Percentiles rank a stretch among this genome's conserved stretches.
Conservation (phyloP, 2,797 vertebrate genomes). For the Pseudocheirus occidentalis region DNA sequence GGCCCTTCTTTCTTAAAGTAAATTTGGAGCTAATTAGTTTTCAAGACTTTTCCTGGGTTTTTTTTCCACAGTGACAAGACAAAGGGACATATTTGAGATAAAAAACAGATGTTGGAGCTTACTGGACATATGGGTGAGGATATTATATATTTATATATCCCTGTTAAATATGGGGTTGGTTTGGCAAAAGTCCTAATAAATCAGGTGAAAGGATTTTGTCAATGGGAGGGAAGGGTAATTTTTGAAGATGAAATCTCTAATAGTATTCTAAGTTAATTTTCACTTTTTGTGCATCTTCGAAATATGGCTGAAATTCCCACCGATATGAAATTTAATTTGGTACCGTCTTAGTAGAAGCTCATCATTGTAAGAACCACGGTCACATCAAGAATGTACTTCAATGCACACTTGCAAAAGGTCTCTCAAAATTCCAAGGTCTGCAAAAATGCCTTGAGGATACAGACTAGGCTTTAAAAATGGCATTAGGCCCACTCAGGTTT, state of each 20-base stretch:
- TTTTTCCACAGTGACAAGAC: constrained; percentile 70
- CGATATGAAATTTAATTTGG: background rate
- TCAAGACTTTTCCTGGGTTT: constrained; percentile 75
- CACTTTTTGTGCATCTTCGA: background rate
- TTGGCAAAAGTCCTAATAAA: background rate
- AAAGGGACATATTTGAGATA: constrained; percentile 72
- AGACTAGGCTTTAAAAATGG: background rate
- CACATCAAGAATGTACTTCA: background rate
- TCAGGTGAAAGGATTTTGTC: background rate
- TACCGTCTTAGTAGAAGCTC: background rate
- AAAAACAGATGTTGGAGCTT: constrained; percentile 71
- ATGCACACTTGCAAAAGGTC: background rate
- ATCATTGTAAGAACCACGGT: background rate
- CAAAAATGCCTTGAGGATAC: background rate
- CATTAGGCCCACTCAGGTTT: no score
- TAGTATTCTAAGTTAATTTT: background rate
- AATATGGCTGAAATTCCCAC: background rate
- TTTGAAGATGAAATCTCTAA: background rate
- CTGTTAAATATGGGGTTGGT: background rate
- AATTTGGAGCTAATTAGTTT: constrained; percentile 77
- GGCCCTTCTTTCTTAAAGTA: constrained; percentile 65
- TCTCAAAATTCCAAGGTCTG: background rate
- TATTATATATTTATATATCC: background rate
- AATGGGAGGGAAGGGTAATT: background rate
- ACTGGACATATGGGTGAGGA: constrained; percentile 13